These are phyloP conservation scores for Linurgus olivaceus DNA, from an alignment of 2,797 vertebrate genomes.

Conservation along the genomic window DNA sequence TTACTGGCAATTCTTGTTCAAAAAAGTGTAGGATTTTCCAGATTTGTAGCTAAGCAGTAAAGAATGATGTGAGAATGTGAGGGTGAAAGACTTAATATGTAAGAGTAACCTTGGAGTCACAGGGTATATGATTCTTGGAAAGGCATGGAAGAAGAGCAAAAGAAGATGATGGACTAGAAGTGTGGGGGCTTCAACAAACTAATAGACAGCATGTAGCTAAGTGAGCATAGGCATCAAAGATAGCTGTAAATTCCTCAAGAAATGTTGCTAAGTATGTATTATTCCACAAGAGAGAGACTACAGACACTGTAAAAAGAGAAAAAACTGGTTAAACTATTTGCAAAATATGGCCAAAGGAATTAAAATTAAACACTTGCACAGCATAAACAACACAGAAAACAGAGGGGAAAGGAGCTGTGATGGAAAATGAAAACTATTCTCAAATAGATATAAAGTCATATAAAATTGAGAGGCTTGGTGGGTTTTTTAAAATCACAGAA, in stretches of 20 bases:
- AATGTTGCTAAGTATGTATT: neutral
- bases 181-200: neutral
- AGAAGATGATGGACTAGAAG: neutral
- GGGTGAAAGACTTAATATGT: neutral
- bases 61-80: neutral
- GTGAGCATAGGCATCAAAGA: neutral
- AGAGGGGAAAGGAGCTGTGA: neutral
- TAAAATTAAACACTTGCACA: neutral
- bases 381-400: neutral
- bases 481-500: neutral
- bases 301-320: neutral
- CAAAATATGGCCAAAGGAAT: neutral
- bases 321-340: neutral
- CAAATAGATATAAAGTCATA: neutral
- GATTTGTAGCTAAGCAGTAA: neutral
- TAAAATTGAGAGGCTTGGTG: neutral
- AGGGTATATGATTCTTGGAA: neutral
- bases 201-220: neutral
- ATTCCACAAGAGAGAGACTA: neutral
- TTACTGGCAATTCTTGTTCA: neutral
- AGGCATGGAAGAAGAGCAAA: neutral
- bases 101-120: neutral
- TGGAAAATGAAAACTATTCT: neutral
- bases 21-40: neutral
- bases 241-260: neutral